Percentiles rank a stretch among this genome's conserved stretches.
These are phyloP conservation scores for Tipula helvola DNA, from an alignment of 2,888 invertebrate genomes.

Conservation along the genomic window DNA sequence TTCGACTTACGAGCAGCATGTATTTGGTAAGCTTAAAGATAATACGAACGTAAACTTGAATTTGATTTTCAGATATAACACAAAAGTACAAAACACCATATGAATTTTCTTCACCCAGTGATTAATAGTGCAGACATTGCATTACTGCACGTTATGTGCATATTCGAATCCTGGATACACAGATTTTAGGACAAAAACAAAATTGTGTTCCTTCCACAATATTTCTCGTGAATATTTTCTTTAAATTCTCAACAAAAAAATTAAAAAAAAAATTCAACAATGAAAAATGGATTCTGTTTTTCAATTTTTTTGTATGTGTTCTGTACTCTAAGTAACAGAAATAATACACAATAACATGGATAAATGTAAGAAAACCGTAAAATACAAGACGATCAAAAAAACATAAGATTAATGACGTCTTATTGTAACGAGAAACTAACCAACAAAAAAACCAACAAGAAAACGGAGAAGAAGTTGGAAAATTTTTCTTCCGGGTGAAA, in stretches of 20 bases:
- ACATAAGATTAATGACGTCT: background rate
- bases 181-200: background rate
- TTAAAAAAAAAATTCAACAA: background rate
- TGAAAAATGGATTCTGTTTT: background rate
- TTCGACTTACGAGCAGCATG: no score
- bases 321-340: background rate
- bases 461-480: background rate
- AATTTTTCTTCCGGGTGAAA: background rate
- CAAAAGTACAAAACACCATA: background rate
- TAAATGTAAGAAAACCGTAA: constrained; percentile 4
- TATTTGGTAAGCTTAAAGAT: no score
- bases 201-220: background rate
- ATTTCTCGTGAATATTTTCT: background rate
- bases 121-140: background rate
- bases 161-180: background rate
- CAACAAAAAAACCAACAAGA: background rate
- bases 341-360: background rate
- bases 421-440: background rate
- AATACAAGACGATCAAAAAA: background rate
- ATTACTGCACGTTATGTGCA: background rate
- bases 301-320: background rate
- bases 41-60: no score
- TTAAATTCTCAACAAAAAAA: background rate
- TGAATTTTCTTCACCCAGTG: background rate
- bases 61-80: no score